These are phyloP conservation scores for Cantharis lateralis DNA, from an alignment of 2,888 invertebrate species.

Conservation along the genomic window DNA sequence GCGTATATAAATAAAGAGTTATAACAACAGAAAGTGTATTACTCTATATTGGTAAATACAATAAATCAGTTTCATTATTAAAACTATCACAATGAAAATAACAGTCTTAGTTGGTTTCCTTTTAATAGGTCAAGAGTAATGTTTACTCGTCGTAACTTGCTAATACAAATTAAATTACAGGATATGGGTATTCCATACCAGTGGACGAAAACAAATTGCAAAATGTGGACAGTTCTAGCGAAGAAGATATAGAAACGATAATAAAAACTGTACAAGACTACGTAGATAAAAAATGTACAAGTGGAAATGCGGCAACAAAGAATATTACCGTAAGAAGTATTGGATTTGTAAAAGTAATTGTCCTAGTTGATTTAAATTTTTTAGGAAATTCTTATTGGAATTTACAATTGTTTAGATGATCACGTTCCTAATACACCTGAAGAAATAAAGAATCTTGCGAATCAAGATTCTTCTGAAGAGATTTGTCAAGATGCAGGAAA, in stretches of 20 bases:
- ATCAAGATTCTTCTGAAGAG: constrained; percentile 1
- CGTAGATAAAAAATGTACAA: neutral
- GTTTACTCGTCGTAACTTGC: neutral
- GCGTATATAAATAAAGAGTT: neutral
- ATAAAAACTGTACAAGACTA: neutral
- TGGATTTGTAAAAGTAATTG: neutral
- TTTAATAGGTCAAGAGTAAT: neutral
- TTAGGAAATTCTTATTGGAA: neutral
- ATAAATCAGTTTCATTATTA: neutral
- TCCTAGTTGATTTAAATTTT: neutral
- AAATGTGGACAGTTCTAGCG: neutral
- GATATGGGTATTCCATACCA: neutral
- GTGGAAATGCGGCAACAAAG: neutral
- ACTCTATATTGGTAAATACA: neutral
- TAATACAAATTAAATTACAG: neutral
- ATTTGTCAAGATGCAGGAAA: constrained; percentile 1
- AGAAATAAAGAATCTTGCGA: neutral
- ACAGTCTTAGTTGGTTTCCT: neutral
- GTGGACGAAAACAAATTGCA: neutral
- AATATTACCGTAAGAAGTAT: neutral
- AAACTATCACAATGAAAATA: neutral
- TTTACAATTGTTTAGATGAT: neutral
- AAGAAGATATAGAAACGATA: neutral
- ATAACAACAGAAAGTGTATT: neutral
- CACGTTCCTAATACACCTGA: neutral